phyloP scores from a whole-genome alignment of 2,797 vertebrate species.

The Crenichthys baileyi region DNA sequence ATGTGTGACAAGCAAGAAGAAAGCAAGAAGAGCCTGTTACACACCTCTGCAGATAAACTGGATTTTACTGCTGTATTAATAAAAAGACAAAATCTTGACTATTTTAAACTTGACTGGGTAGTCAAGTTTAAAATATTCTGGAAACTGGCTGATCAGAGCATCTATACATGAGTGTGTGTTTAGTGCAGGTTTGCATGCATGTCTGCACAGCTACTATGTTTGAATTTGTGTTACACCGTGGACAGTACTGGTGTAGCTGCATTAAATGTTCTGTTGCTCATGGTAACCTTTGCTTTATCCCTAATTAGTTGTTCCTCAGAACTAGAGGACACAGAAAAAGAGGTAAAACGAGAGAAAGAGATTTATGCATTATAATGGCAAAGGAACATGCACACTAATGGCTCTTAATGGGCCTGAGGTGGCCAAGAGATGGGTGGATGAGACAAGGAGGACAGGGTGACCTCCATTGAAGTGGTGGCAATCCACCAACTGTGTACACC shows the following conservation, averaged over 20 bases:
- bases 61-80: too few species aligned
- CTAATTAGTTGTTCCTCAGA: conserved; percentile 74
- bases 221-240: conserved; percentile 49
- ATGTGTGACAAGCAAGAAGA: neutral
- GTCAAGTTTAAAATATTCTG: neutral
- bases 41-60: neutral
- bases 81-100: neutral
- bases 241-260: conserved; percentile 56
- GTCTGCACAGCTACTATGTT: conserved; percentile 14
- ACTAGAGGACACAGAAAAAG: conserved; percentile 59
- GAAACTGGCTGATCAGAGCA: neutral
- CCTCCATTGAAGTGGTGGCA: conserved; percentile 92
- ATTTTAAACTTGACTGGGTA: too few species aligned
- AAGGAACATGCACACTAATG: conserved; percentile 82
- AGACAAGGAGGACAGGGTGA: conserved; percentile 88
- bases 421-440: conserved; percentile 67
- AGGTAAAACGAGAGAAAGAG: conserved; percentile 66
- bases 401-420: conserved; percentile 83
- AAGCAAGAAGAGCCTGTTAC: neutral
- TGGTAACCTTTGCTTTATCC: conserved; percentile 76
- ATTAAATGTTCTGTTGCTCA: conserved; percentile 68
- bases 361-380: conserved; percentile 86
- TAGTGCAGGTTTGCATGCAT: neutral
- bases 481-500: conserved; percentile 86
- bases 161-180: neutral